Percentiles rank a stretch among this genome's conserved stretches.
These are phyloP conservation scores for Anthopleura xanthogrammica DNA, from an alignment of 92 coral and sea anemone genomes.

Conservation along the genomic window DNA sequence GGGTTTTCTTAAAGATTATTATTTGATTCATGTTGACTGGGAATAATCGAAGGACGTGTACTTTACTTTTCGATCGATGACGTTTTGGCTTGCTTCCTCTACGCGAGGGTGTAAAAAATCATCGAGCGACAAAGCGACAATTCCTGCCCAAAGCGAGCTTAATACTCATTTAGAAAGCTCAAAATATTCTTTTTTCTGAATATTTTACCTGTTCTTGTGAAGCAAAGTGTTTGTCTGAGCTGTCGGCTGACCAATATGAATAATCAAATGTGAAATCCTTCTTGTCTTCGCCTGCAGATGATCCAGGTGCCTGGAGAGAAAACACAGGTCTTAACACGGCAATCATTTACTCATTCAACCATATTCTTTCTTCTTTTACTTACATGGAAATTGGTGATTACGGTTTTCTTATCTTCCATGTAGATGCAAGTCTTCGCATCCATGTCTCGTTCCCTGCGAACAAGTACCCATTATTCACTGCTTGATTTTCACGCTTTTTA, in stretches of 20 bases:
- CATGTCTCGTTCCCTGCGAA: constrained; percentile 92
- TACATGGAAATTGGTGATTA: constrained; percentile 68
- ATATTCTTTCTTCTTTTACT: constrained; percentile 27
- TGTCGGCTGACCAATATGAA: constrained; percentile 97
- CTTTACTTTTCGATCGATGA: constrained; percentile 12
- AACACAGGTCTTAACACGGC: constrained; percentile 7
- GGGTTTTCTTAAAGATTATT: background rate
- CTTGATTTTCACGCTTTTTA: background rate
- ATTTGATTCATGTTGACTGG: background rate
- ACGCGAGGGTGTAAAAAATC: constrained; percentile 13
- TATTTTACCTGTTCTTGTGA: constrained; percentile 87
- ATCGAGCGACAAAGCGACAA: constrained; percentile 8
- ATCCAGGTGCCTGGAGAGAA: constrained; percentile 22
- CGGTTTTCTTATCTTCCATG: constrained; percentile 94
- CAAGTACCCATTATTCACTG: constrained; percentile 19
- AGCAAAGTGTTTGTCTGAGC: constrained; percentile 89
- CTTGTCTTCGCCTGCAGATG: constrained; percentile 57
- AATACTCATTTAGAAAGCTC: background rate
- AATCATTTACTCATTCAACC: background rate
- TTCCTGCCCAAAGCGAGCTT: constrained; percentile 5
- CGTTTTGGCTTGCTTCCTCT: constrained; percentile 12
- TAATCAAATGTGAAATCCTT: constrained; percentile 91
- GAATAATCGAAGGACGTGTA: background rate
- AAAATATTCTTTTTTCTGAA: constrained; percentile 4
- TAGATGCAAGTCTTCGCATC: constrained; percentile 88